Evolutionary conservation across 2,113 vertebrate genomes (phyloP).

Genomic region (Paramisgurnus dabryanus): DNA sequence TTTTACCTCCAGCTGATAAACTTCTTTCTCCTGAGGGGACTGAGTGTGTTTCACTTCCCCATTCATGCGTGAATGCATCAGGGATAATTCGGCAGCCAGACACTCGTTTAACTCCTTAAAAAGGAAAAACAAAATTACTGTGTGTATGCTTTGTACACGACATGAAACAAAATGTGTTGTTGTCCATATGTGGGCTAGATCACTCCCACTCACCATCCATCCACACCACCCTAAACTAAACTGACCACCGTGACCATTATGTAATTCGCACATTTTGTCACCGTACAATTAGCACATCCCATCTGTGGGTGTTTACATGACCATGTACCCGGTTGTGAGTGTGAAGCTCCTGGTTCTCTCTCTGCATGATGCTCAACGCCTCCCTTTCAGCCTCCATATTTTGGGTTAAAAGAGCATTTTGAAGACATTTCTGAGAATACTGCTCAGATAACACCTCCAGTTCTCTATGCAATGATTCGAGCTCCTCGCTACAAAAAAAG

Average conservation of each 20-base stretch:
- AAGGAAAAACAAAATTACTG: background rate
- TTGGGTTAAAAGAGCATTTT: conserved; percentile 86
- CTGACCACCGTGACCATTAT: background rate
- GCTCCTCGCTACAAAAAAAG: conserved; percentile 79
- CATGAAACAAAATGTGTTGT: background rate
- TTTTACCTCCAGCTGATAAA: conserved; percentile 86
- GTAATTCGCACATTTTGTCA: too few species aligned
- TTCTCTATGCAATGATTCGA: conserved; percentile 86
- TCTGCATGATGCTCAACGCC: conserved; percentile 81
- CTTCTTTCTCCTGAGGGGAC: conserved; percentile 78
- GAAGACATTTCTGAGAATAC: conserved; percentile 93
- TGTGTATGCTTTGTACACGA: background rate
- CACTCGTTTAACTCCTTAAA: conserved; percentile 85
- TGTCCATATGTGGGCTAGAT: background rate
- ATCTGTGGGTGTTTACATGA: background rate
- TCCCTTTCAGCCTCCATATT: conserved; percentile 86
- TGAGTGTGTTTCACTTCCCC: conserved; percentile 73
- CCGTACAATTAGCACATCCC: background rate
- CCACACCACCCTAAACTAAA: background rate
- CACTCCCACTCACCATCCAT: background rate
- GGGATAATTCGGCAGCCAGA: conserved; percentile 81
- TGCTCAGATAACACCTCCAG: conserved; percentile 90
- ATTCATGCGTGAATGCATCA: conserved; percentile 76
- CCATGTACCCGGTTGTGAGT: conserved; percentile 82
- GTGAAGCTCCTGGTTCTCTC: conserved; percentile 88